Conservation (phyloP, 1,140 invertebrate species). For the Macrostomum lignano region DNA sequence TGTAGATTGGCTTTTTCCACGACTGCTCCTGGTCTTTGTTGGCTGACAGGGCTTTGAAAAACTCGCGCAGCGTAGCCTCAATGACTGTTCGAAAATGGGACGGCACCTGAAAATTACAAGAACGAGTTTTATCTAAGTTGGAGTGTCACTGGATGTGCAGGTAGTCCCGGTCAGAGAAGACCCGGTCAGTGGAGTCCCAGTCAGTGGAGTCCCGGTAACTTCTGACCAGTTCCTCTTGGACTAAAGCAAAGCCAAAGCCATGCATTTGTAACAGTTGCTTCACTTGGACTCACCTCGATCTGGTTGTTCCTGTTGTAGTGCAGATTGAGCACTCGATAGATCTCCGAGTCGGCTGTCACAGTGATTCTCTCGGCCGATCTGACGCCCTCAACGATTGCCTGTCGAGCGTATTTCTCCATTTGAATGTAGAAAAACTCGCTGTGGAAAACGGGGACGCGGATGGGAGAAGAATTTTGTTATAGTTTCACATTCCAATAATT, state of each 20-base stretch:
- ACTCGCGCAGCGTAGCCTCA: slow-evolving; percentile 80
- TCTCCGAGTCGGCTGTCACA: slow-evolving; percentile 71
- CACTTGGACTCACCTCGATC: slow-evolving; percentile 95
- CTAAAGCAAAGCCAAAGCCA: no score
- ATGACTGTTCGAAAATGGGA: slow-evolving; percentile 79
- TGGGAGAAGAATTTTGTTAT: slow-evolving; percentile 2
- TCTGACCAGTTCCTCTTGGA: no score
- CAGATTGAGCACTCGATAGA: slow-evolving; percentile 82
- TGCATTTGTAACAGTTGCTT: no score
- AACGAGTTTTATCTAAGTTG: no score
- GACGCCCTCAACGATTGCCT: slow-evolving; percentile 77
- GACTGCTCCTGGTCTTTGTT: slow-evolving; percentile 87
- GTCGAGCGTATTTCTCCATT: slow-evolving; percentile 97
- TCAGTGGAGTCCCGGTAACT: no score
- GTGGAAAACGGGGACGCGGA: slow-evolving; percentile 17
- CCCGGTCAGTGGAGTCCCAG: no score
- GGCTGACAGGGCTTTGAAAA: slow-evolving; percentile 79
- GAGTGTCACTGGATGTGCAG: no score
- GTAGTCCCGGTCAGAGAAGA: no score
- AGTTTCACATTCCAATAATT: no score
- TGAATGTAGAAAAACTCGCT: slow-evolving; percentile 99
- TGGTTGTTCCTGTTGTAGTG: slow-evolving; percentile 99
- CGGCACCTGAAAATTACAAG: slow-evolving; percentile 74
- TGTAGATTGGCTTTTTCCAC: slow-evolving; percentile 99
- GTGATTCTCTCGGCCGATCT: slow-evolving; percentile 66